A percentile compares a stretch with the other conserved stretches of the same genome.
These are phyloP conservation scores for Lordiphosa collinella DNA, from an alignment of 1,140 invertebrate species.

Conservation along the genomic window DNA sequence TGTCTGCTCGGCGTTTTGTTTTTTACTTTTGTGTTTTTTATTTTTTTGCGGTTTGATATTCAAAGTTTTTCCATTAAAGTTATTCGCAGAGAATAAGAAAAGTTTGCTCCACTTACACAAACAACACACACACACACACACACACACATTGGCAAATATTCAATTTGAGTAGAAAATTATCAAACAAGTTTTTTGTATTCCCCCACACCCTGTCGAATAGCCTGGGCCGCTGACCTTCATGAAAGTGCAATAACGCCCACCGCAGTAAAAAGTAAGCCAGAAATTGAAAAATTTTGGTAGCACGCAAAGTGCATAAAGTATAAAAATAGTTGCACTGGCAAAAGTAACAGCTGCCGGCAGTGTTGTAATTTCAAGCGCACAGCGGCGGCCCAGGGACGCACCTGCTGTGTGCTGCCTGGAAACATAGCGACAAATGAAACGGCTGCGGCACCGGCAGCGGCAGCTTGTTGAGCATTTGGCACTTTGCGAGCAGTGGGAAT, in stretches of 20 bases:
- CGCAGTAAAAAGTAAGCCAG: constrained; percentile 11
- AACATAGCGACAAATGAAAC: constrained; percentile 27
- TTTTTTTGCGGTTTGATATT: constrained; percentile 73
- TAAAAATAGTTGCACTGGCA: constrained; percentile 51
- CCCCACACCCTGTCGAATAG: constrained; percentile 12
- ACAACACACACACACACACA: constrained; percentile 17
- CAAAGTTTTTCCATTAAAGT: constrained; percentile 78
- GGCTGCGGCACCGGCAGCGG: constrained; percentile 1
- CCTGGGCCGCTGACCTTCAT: constrained; percentile 53
- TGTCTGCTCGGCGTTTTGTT: constrained; percentile 7
- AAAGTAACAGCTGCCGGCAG: constrained; percentile 24
- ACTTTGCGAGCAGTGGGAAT: constrained; percentile 1
- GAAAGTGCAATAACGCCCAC: constrained; percentile 22
- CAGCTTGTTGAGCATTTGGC: constrained; percentile 44
- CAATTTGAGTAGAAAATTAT: constrained; percentile 76
- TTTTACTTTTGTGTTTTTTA: constrained; percentile 20
- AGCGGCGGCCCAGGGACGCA: constrained; percentile 21
- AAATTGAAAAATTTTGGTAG: constrained; percentile 57
- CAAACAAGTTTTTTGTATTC: constrained; percentile 49
- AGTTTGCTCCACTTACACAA: constrained; percentile 42
- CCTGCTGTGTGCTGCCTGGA: constrained; percentile 25
- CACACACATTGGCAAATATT: constrained; percentile 65
- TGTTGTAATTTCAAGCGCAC: constrained; percentile 39
- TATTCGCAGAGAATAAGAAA: constrained; percentile 72
- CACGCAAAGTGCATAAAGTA: constrained; percentile 75